Conservation (phyloP, 2,888 invertebrate genomes). For the Agrotis clavis region DNA sequence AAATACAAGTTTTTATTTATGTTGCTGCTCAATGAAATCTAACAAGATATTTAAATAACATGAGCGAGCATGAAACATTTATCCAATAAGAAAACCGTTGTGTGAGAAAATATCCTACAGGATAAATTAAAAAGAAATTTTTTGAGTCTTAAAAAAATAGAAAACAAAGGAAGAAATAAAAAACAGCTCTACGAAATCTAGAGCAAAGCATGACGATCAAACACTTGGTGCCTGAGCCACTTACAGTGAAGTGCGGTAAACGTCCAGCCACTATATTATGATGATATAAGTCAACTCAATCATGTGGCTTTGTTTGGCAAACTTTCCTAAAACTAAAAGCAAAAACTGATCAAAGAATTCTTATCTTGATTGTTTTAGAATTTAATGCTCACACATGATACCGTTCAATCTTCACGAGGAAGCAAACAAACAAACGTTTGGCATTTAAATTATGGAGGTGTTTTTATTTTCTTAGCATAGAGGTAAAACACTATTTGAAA, state of each 20-base stretch:
- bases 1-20: not conserved
- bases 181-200: not conserved
- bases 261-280: slow-evolving; percentile 39
- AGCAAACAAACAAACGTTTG: slow-evolving; percentile 51
- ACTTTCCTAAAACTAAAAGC: slow-evolving; percentile 51
- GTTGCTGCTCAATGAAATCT: not conserved
- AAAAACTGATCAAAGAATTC: slow-evolving; percentile 42
- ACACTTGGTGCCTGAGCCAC: not conserved
- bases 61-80: not conserved
- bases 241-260: slow-evolving; percentile 25
- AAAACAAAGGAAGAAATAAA: too few relatives aligned
- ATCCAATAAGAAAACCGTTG: not conserved
- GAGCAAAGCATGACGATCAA: slow-evolving; percentile 5
- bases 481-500: slow-evolving; percentile 34
- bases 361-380: slow-evolving; percentile 42
- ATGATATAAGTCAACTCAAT: slow-evolving; percentile 46
- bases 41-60: too few relatives aligned
- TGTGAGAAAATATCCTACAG: too few relatives aligned
- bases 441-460: slow-evolving; percentile 36
- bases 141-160: too few relatives aligned
- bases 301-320: slow-evolving; percentile 40
- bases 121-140: too few relatives aligned
- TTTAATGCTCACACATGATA: slow-evolving; percentile 49
- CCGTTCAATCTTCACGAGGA: slow-evolving; percentile 54
- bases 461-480: slow-evolving; percentile 49